Percentiles rank a stretch among this genome's conserved stretches.
These are phyloP conservation scores for Cantharis flavilabris DNA, from an alignment of 2,888 invertebrate genomes.

Conservation along the genomic window DNA sequence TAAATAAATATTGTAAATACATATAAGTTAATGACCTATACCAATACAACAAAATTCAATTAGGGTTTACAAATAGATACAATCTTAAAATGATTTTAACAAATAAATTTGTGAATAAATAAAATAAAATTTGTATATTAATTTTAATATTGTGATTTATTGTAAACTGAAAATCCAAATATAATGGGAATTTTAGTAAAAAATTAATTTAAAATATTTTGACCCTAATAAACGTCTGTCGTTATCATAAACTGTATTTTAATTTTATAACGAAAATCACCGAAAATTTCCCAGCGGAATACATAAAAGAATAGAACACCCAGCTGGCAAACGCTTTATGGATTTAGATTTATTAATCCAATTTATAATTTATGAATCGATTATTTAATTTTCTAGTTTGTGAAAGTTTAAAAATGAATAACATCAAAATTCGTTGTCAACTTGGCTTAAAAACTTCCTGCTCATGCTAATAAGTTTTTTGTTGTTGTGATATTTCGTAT, in stretches of 20 bases:
- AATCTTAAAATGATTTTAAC: background rate
- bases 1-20: background rate
- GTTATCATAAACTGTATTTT: background rate
- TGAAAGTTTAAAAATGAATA: background rate
- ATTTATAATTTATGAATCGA: background rate
- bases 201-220: background rate
- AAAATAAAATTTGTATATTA: background rate
- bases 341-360: background rate
- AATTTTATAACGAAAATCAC: background rate
- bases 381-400: background rate
- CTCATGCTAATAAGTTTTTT: background rate
- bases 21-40: background rate
- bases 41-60: background rate
- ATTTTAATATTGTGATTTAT: too few species aligned
- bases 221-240: background rate
- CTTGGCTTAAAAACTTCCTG: background rate
- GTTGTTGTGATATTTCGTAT: too few species aligned
- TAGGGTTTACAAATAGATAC: background rate
- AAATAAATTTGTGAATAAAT: background rate
- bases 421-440: background rate
- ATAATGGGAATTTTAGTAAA: background rate
- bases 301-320: background rate
- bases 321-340: background rate
- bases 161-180: too few species aligned
- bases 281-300: background rate